Evolutionary conservation across 2,113 vertebrate species (phyloP), one percentile per base, ranked within the genome.

Genomic region (Camelus bactrianus): DNA sequence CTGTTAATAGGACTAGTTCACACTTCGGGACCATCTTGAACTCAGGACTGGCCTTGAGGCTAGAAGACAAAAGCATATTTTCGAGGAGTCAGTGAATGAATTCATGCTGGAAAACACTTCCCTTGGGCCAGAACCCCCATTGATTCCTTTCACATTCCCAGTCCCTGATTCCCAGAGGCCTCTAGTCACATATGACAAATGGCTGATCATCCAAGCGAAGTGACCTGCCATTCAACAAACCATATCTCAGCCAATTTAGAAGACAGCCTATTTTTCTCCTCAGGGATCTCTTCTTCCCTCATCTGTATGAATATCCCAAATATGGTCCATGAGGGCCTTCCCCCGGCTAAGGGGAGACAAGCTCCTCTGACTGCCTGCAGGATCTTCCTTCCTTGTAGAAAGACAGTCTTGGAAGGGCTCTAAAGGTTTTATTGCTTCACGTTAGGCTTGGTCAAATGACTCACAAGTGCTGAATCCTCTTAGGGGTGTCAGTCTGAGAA

Each of bases 341-440:
- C 48, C n/a, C 70, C 32, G 42, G 65, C 60, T 38, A 24, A 86
- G 90, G 84, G 35, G 65, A 91, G 64, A 96, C 22, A 35, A 50
- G 58, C 20, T 80, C 70, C 30, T 90, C 81, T 76, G 89, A 50
- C 67, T 82, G 89, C 69, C 89, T 75, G 26, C 38, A 73, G 30
- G 82, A 91, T 82, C 76, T 77, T 93, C 83, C 89, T 96, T 96
- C 76, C 60, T 64, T 38, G 26, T 35, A 69, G 91, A 91, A 96
- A 69, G 62, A 79, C 90, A 65, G 69, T 79, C 73, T 92, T 90
- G 35, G 83, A 96, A 96, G 62, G 76, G 32, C 84, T 95, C 81
- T 46, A 90, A 97, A 96, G 81, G 72, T 95, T 97, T 97, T 97
- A 97, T 93, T 82, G 91, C 96, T 82, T 95, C 24, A 52, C 85